phyloP scores from a whole-genome alignment of 2,113 vertebrate species.

The Prunella himalayana region DNA sequence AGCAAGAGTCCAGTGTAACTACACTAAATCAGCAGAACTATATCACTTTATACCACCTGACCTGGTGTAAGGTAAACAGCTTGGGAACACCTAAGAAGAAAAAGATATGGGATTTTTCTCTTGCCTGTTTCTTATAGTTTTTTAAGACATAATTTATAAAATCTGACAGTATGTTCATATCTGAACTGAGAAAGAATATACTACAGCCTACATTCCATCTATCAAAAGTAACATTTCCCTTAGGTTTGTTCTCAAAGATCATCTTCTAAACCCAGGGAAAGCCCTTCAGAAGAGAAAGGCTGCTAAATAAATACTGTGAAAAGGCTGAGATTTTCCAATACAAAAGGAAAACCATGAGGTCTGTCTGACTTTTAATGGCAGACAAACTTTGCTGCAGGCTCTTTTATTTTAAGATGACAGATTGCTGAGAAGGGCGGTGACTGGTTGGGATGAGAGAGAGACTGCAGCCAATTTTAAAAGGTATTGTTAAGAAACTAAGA shows the following conservation, averaged over 20 bases:
- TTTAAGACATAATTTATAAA: conserved; percentile 6
- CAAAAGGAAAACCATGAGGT: conserved; percentile 60
- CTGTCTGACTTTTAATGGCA: conserved; percentile 58
- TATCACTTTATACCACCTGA: not conserved
- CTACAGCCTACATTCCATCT: not conserved
- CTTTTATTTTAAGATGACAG: conserved; percentile 71
- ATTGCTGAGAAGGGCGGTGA: conserved; percentile 60
- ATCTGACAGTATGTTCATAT: not conserved
- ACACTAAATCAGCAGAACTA: not conserved
- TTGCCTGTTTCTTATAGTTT: not conserved
- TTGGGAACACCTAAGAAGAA: not conserved
- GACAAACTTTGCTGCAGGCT: conserved; percentile 64
- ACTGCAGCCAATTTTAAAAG: conserved; percentile 75
- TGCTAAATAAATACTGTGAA: conserved; percentile 67
- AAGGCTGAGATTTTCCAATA: conserved; percentile 62
- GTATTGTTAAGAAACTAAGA: conserved; percentile 80
- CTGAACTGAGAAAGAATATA: not conserved
- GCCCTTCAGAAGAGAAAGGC: conserved; percentile 44
- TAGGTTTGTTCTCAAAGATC: conserved; percentile 49
- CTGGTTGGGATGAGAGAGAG: conserved; percentile 46
- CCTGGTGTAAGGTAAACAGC: not conserved
- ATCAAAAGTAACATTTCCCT: conserved; percentile 21
- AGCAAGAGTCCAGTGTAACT: not conserved
- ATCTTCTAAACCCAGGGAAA: conserved; percentile 35
- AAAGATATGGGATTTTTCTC: not conserved